Evolutionary conservation across 1,140 invertebrate genomes (phyloP), one percentile per base, ranked within the genome.

Genomic region (Diabrotica virgifera): DNA sequence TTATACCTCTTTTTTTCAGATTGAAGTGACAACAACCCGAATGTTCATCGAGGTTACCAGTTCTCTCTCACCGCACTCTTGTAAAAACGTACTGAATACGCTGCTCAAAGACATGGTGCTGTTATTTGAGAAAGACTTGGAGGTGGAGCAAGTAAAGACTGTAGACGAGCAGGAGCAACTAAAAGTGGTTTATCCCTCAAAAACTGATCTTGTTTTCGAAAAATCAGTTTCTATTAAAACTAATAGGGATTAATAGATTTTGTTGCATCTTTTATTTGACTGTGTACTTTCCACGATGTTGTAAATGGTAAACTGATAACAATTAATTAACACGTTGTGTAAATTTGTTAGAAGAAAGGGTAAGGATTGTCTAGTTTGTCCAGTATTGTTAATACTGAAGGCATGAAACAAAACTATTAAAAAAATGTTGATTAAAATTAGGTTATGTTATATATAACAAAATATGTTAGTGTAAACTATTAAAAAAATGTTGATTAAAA

Each of bases 41-140:
- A 85, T 93, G 73, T 79, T 94, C 37, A 77, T 93, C 35, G 92
- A 93, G 80, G 90, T 94, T 36, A 93, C 90, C 0, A 90, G 90
- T 65, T 81, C 85, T 12, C 72, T 79, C n/a, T 87, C 84, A 5
- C 81, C 87, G 52, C 82, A 82, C 40, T 78, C 84, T 52, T 92
- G 90, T 77, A 89, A 87, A 76, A 85, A 84, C 68, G 86, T 90
- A 0, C 79, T 91, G 80, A 86, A 91, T 73, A 80, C 84, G 60
- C 77, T 92, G 10, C 74, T 93, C 5, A 82, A 84, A 46, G 86
- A 87, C 68, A 83, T 86, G 58, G 71, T 91, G 5, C 70, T 84
- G 51, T 80, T 86, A 36, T 72, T 86, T 5, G 83, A 79, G 2
- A 77, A 77, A 50, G 72, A 73, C 67, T 76, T 90, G 24, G 64